These are phyloP conservation scores for Cantharis nigra DNA, from an alignment of 2,888 invertebrate genomes.

Conservation along the genomic window DNA sequence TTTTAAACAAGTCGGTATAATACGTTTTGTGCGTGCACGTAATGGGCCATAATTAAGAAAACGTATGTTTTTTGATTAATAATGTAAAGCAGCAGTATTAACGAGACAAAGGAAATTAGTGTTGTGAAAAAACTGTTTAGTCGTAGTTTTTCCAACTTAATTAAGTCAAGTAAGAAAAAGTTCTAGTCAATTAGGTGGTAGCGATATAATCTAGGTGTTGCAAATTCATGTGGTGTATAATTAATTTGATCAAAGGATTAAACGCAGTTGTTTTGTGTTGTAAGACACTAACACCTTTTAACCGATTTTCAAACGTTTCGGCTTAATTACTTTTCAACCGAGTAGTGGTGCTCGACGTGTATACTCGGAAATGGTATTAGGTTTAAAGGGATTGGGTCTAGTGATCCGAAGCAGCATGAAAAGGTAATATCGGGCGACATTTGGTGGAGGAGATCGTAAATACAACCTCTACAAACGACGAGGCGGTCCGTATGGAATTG, in stretches of 20 bases:
- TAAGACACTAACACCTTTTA: conserved; percentile 8
- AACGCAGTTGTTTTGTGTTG: neutral
- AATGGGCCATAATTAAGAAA: neutral
- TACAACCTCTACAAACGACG: conserved; percentile 45
- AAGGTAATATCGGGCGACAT: conserved; percentile 44
- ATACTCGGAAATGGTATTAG: conserved; percentile 27
- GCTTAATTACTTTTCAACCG: conserved; percentile 20
- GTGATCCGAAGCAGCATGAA: conserved; percentile 26
- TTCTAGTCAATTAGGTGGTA: neutral
- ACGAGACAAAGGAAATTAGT: neutral
- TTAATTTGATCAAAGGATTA: conserved; percentile 1
- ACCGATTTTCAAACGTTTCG: conserved; percentile 19
- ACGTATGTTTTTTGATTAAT: neutral
- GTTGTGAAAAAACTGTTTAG: neutral
- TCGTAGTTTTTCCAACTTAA: neutral
- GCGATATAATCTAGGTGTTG: neutral
- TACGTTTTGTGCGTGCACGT: neutral
- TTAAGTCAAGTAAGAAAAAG: neutral
- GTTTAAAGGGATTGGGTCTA: conserved; percentile 21
- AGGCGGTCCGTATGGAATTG: conserved; percentile 47
- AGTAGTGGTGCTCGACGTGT: conserved; percentile 18
- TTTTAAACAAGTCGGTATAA: neutral
- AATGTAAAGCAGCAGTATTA: neutral
- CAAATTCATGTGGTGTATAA: conserved; percentile 1
- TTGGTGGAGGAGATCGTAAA: conserved; percentile 49